Base-by-base conservation (phyloP, 37 sponge, comb jelly and placozoan species). In the Chondrosia reniformis region DNA sequence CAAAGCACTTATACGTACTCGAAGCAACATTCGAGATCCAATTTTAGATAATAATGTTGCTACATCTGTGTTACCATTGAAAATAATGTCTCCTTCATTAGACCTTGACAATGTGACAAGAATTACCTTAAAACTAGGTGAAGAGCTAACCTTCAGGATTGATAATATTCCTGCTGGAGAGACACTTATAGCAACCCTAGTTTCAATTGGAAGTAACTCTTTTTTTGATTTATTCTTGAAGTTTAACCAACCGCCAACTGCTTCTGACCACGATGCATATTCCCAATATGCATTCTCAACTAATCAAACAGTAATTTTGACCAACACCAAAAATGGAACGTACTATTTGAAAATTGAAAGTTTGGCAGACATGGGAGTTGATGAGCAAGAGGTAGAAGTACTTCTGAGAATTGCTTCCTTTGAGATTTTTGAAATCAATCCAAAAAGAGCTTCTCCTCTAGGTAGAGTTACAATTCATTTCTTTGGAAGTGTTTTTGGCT, bases 21-120 rank as follows among this genome's bases (percentile, higher is more conserved):
- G 73, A 33, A 81, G 58, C 57, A 81, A 81, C 28, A 81, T 81
- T 33, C 37, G 81, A 25, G 81, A 81, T 31, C 28, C 44, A 3
- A 72, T 55, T 27, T 34, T 81, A 41, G 73, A 49, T 24, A 81
- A 81, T 37, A 81, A 81, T 33, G 27, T 81, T 54, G 59, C 28
- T 5, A 39, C 3, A 56, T 22, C 81, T 6, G 28, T 13, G 24
- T 33, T 31, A 2, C 39, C 33, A 19, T 15, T 81, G 25, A 33
- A 17, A 3, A 46, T 81, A 4, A 34, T 8, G 4, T 55, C 81
- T 32, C 58, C 17, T 6, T 40, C 42, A 28, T 40, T 72, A 0
- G 0, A 3, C 3, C 42, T 81, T 21, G 45, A 33, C 22, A 34
- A 3, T 38, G 46, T 46, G 30, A 55, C 61, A 33, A 3, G 28